These are phyloP conservation scores for Lepidotrigona ventralis DNA, from an alignment of 1,140 invertebrate species.

Conservation along the genomic window DNA sequence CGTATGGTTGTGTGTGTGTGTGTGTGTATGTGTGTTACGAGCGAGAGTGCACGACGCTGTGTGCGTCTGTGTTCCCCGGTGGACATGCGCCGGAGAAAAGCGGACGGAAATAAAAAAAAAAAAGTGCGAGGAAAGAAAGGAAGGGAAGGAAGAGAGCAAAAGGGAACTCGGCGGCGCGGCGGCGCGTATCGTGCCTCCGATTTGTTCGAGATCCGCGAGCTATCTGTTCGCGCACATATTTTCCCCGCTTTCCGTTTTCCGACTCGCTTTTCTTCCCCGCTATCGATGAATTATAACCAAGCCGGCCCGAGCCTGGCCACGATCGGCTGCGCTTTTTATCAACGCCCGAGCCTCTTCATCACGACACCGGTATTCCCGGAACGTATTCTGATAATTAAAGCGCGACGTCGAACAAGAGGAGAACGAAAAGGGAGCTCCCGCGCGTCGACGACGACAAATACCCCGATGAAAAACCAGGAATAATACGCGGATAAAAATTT, in stretches of 20 bases:
- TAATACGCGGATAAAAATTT: neutral
- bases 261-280: slow-evolving; percentile 28
- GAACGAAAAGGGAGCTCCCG: neutral
- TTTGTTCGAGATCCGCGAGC: neutral
- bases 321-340: slow-evolving; percentile 51
- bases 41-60: neutral
- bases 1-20: neutral
- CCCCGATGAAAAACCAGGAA: neutral
- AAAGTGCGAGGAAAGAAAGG: neutral
- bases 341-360: slow-evolving; percentile 38
- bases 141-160: neutral
- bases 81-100: neutral
- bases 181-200: neutral
- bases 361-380: slow-evolving; percentile 24
- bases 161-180: too few relatives aligned
- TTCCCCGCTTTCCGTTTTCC: slow-evolving; percentile 3
- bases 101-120: neutral
- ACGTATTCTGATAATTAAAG: slow-evolving; percentile 54
- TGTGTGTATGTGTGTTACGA: neutral
- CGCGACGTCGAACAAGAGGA: slow-evolving; percentile 6
- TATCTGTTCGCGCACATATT: neutral
- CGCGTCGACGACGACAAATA: neutral
- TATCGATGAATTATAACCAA: slow-evolving; percentile 66
- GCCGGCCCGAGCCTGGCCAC: slow-evolving; percentile 18
- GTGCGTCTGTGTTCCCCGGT: neutral